Evolutionary conservation across 1,140 invertebrate species (phyloP), one percentile per base, ranked within the genome.

Genomic region (Cyphomyrmex costatus): DNA sequence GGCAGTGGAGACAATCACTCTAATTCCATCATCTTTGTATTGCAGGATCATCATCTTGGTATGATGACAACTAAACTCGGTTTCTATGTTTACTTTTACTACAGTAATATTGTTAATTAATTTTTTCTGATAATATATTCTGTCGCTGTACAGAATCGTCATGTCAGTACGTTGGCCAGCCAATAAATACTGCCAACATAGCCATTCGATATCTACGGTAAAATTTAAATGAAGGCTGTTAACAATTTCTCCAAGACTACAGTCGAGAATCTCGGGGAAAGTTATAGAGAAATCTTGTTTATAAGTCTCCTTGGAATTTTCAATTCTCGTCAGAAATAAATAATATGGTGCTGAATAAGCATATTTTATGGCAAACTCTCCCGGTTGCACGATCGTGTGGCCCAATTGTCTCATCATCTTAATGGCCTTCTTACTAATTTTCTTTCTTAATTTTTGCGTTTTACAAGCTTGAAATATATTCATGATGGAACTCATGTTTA

Each of bases 21-120:
- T 95, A 49, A 99, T 94, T 2, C 97, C 98, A 14, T 96, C 96
- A 93, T 99, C 97, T 92, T 97, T 97, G 89, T 99, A 98, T 42
- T 97, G 96, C 0, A 99, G 95, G 42, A 99, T 96, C 95, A 98
- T 98, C 96, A 99, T 97, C 96, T 99, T 99, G 0, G 98, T 98
- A 93, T 99, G 98, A 96, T 99, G 98, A 86, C 97, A 98, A 36
- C 98, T 98, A 95, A 97, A 99, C 0, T 96, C 96, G 86, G 97
- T 97, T 5, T 96, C 96, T 96, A 98, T 97, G 91, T 97, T 95
- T 8, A 99, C 95, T 92, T 96, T 95, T 89, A 98, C 95, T 71
- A 96, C 94, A 86, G 96, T 97, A 0, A 98, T 96, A 91, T 97
- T 97, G 0, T 96, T 95, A 88, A 93, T 94, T 33, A 96, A 95